Conservation (phyloP, 2,113 vertebrate species). For the Oreochromis spilurus region DNA sequence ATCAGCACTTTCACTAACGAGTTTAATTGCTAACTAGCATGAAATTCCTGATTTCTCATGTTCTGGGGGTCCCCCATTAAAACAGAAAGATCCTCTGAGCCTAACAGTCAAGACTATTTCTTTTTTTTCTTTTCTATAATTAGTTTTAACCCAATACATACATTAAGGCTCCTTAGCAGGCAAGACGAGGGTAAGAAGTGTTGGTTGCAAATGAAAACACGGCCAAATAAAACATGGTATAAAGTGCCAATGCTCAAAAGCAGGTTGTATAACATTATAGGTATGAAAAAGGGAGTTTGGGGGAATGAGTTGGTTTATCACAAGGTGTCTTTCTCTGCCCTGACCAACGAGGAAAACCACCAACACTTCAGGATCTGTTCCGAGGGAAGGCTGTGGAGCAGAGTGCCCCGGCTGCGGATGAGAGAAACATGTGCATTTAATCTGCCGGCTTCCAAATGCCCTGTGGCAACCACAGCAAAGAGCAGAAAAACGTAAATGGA, state of each 20-base stretch:
- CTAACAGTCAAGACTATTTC: conserved; percentile 11
- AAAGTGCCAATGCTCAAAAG: conserved; percentile 35
- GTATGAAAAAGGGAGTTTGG: conserved; percentile 10
- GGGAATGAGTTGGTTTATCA: conserved; percentile 49
- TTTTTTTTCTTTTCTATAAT: conserved; percentile 7
- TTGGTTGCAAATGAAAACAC: conserved; percentile 20
- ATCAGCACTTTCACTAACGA: conserved; percentile 38
- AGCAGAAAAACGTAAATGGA: conserved; percentile 80
- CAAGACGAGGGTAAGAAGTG: neutral
- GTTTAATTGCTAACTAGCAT: conserved; percentile 50
- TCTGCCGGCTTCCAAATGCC: conserved; percentile 81
- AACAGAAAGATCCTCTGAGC: neutral
- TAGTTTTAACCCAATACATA: conserved; percentile 35
- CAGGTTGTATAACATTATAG: conserved; percentile 25
- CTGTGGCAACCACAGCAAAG: conserved; percentile 80
- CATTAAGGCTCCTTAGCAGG: conserved; percentile 25
- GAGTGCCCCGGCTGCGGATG: conserved; percentile 64
- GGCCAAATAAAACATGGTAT: conserved; percentile 28
- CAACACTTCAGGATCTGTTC: conserved; percentile 79
- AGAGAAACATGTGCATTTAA: conserved; percentile 80
- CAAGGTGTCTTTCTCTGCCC: conserved; percentile 61
- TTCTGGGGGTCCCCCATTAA: conserved; percentile 32
- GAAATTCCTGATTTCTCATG: conserved; percentile 61
- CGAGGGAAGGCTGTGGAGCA: conserved; percentile 47
- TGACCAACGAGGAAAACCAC: conserved; percentile 75